phyloP scores from a whole-genome alignment of 2,888 invertebrate species.

The Lucinisca nassula region DNA sequence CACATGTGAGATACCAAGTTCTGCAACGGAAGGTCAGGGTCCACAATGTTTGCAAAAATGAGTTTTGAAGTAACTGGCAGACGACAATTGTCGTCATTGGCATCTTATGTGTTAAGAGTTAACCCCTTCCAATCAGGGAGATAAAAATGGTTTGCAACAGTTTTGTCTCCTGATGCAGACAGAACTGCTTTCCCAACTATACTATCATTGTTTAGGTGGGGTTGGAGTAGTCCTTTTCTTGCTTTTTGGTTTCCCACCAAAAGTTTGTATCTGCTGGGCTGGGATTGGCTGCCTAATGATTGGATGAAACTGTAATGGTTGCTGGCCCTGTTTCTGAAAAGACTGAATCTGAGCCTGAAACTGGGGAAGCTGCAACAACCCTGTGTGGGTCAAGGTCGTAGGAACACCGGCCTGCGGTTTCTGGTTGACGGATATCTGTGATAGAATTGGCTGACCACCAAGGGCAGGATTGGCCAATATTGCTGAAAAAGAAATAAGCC shows the following conservation, averaged over 20 bases:
- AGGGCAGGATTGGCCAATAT: slow-evolving; percentile 55
- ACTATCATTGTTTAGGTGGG: slow-evolving; percentile 76
- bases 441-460: slow-evolving; percentile 57
- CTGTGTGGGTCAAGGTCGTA: slow-evolving; percentile 74
- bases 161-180: no score
- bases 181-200: no score
- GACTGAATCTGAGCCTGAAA: slow-evolving; percentile 70
- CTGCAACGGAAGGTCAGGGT: no score
- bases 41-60: no score
- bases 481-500: slow-evolving; percentile 54
- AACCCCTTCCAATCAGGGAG: no score
- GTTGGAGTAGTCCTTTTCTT: slow-evolving; percentile 83
- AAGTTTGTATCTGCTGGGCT: slow-evolving; percentile 26
- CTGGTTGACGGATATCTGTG: slow-evolving; percentile 72
- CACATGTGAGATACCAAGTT: no score
- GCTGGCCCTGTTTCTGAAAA: slow-evolving; percentile 78
- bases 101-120: no score
- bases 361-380: slow-evolving; percentile 78
- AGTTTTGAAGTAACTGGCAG: no score
- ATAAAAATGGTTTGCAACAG: no score
- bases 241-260: slow-evolving; percentile 78
- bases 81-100: no score
- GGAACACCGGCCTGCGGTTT: slow-evolving; percentile 62
- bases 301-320: slow-evolving; percentile 67
- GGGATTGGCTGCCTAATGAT: slow-evolving; percentile 66